Evolutionary conservation across 1,140 invertebrate genomes (phyloP), one percentile per base, ranked within the genome.

Genomic region (Apis cerana): DNA sequence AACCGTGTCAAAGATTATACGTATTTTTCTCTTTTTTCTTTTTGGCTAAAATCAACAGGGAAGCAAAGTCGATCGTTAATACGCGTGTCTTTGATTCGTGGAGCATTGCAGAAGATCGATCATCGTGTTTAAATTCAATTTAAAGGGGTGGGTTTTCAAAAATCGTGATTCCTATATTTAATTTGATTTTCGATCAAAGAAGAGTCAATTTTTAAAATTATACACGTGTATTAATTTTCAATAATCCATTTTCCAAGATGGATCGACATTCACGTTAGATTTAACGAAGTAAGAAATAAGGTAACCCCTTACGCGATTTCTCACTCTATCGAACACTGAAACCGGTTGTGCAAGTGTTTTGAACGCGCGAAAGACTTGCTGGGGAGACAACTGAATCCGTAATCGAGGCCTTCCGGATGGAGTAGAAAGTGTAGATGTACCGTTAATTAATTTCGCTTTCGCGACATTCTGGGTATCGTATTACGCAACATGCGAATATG

Each of bases 1-100:
- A 48, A 48, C 15, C 13, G 15, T 58, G 50, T 71, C 23, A n/a
- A 23, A 56, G 85, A 86, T 85, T 82, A 86, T 84, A 82, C 72
- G 85, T 86, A 68, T 64, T 58, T 11, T 23, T 50, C 21, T 48
- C 54, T 64, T 33, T 3, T 3, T 33, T 33, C 33, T 33, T 4
- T 33, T 33, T 33, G 33, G 33, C 3, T 33, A 33, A 33, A 33
- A 33, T 33, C 33, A 33, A 33, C 33, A 33, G 33, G 33, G 3
- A 33, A 33, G 33, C 33, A 33, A 2, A 33, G 33, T n/a, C n/a
- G n/a, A n/a, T n/a, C n/a, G n/a, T 33, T 33, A 33, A 33, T 33
- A 33, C 33, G 27, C 33, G n/a, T n/a, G n/a, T 33, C 33, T 33
- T 33, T 33, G 33, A 33, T 27, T 27, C 27, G 27, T 27, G 27